Base-by-base conservation (phyloP, 2,797 vertebrate species). In the Thalassophryne amazonica region DNA sequence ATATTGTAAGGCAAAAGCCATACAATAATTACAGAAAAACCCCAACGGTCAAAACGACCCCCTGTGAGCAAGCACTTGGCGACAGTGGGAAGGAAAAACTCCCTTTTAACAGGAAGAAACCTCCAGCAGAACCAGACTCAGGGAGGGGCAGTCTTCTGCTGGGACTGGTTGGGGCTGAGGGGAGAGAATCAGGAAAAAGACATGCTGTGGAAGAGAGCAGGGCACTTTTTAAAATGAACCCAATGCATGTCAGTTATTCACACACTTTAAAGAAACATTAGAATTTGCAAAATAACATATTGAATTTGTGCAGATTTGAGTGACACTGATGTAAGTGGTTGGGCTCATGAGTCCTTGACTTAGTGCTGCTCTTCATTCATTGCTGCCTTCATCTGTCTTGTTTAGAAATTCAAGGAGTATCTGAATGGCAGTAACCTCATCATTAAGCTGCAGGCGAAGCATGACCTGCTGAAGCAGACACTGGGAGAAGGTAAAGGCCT, bases 351-450 rank as follows among this genome's bases (percentile, higher is more conserved):
- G 57, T 25, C 29, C 43, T 23, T 28, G 41, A 40, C 64, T 64
- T 50, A 35, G 11, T 28, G 17, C 15, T 39, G 34, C 54, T 29
- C 9, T 24, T 59, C 20, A 5, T 42, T 49, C 24, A 41, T 33
- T 56, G 52, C 64, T 11, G 20, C 31, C 49, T 73, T 65, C 13
- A 11, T 73, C 30, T 67, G 12, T 6, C 19, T 37, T 34, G 16
- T 57, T 17, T 89, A 99, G 97, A 99, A 99, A 90, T 99, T 98
- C 80, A 99, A 98, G 58, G 97, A 99, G 77, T 98, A 90, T 67
- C 88, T 99, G 87, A 98, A 99, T n/a, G 97, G 97, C 78, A 99
- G 95, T 76, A 99, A 99, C 82, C 95, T 99, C 70, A 98, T 99
- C 86, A 98, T 95, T 8, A 99, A 99, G 87, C 94, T 99, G 21